A percentile compares a stretch with the other conserved stretches of the same genome.
These are phyloP conservation scores for Xiphophorus hellerii DNA, from an alignment of 2,113 vertebrate genomes.

Conservation along the genomic window DNA sequence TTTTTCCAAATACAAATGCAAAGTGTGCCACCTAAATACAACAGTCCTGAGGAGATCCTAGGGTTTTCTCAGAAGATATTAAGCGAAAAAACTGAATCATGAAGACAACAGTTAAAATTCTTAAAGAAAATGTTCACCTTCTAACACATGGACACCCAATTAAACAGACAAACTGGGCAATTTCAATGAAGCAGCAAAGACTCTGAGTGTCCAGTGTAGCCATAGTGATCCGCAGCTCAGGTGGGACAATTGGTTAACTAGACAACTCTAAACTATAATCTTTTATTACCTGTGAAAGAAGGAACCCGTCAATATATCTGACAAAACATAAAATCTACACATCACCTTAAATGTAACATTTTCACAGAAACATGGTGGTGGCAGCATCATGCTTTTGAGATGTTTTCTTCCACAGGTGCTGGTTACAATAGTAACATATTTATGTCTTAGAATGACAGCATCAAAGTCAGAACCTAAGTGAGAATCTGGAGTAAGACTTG, in stretches of 20 bases:
- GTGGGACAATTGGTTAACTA: not conserved
- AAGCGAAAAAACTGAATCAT: not conserved
- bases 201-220: not conserved
- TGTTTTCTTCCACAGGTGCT: not conserved
- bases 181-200: no score
- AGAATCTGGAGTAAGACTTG: not conserved
- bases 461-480: not conserved
- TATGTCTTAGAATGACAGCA: not conserved
- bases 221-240: not conserved
- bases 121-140: not conserved
- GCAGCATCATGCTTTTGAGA: not conserved
- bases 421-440: not conserved
- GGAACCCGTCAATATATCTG: not conserved
- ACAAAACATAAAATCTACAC: not conserved
- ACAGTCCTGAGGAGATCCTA: not conserved
- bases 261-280: not conserved
- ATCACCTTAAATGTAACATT: no score
- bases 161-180: not conserved
- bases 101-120: no score
- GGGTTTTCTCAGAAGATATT: not conserved
- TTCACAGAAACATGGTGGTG: not conserved
- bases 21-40: not conserved
- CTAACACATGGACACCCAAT: not conserved
- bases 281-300: not conserved
- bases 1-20: not conserved